Percentiles rank a stretch among this genome's conserved stretches.
Evolutionary conservation across 2,113 vertebrate genomes (phyloP).

Genomic region (Rhinopomastus cyanomelas): DNA sequence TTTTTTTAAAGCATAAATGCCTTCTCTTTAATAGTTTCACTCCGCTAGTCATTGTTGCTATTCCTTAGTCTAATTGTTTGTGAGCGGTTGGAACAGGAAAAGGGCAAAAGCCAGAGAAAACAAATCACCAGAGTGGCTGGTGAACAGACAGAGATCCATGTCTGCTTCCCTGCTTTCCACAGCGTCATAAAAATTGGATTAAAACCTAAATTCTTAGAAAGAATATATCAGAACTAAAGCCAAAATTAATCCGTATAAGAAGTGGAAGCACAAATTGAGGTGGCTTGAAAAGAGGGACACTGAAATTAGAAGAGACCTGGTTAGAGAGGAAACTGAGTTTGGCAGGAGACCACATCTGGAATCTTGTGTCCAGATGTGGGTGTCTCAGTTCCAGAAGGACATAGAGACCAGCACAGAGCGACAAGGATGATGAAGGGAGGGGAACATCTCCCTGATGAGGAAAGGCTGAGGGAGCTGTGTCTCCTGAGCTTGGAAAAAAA

Average conservation of each 20-base stretch:
- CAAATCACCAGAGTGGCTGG: background rate
- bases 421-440: no score
- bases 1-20: background rate
- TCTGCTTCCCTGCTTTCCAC: background rate
- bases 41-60: background rate
- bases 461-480: no score
- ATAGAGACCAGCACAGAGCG: no score
- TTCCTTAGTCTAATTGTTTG: background rate
- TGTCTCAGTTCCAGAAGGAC: no score
- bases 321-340: background rate
- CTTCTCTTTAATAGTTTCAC: background rate
- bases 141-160: background rate
- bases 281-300: background rate
- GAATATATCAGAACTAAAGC: background rate
- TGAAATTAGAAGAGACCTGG: background rate
- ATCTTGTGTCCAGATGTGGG: no score
- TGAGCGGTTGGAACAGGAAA: background rate
- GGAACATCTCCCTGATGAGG: no score
- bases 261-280: background rate
- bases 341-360: background rate
- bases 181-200: background rate
- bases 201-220: background rate
- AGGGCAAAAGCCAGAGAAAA: conserved; percentile 12
- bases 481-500: no score
- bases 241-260: background rate